These are phyloP conservation scores for Hyles vespertilio DNA, from an alignment of 1,140 invertebrate genomes.

Conservation along the genomic window DNA sequence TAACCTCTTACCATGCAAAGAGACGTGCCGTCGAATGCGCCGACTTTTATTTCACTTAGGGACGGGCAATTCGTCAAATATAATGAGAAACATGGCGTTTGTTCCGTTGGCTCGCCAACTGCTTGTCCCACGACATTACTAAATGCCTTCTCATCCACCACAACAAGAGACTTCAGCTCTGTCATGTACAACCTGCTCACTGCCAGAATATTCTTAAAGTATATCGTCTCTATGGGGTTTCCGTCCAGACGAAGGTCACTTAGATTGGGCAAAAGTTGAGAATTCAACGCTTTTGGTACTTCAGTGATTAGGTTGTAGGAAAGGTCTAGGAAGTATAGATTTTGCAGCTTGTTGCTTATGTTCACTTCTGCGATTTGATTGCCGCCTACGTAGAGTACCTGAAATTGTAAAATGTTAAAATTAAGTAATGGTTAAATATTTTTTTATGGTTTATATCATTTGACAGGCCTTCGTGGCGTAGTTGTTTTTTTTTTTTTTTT, in stretches of 20 bases:
- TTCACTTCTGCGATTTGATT: slow-evolving; percentile 63
- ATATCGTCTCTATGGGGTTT: slow-evolving; percentile 61
- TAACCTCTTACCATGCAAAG: slow-evolving; percentile 60
- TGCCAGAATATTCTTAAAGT: slow-evolving; percentile 65
- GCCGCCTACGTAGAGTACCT: slow-evolving; percentile 63
- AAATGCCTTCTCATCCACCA: slow-evolving; percentile 59
- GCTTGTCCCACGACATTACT: slow-evolving; percentile 58
- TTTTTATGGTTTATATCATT: too few species aligned
- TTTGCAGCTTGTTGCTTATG: slow-evolving; percentile 49
- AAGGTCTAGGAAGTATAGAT: slow-evolving; percentile 58
- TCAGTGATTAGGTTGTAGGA: slow-evolving; percentile 60
- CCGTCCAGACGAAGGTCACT: slow-evolving; percentile 62
- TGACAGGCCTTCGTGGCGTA: too few species aligned
- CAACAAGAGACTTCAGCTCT: slow-evolving; percentile 44
- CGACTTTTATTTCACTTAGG: slow-evolving; percentile 49
- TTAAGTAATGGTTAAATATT: too few species aligned
- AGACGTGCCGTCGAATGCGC: slow-evolving; percentile 59
- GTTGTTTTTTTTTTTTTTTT: too few species aligned
- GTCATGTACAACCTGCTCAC: slow-evolving; percentile 63
- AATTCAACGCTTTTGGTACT: slow-evolving; percentile 56
- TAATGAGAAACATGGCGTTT: slow-evolving; percentile 54
- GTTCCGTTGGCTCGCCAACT: slow-evolving; percentile 29
- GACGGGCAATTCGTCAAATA: slow-evolving; percentile 56
- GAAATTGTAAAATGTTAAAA: slow-evolving; percentile 17
- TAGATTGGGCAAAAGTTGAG: slow-evolving; percentile 56